phyloP scores from a whole-genome alignment of 2,888 invertebrate genomes.

The Piscicola geometra region DNA sequence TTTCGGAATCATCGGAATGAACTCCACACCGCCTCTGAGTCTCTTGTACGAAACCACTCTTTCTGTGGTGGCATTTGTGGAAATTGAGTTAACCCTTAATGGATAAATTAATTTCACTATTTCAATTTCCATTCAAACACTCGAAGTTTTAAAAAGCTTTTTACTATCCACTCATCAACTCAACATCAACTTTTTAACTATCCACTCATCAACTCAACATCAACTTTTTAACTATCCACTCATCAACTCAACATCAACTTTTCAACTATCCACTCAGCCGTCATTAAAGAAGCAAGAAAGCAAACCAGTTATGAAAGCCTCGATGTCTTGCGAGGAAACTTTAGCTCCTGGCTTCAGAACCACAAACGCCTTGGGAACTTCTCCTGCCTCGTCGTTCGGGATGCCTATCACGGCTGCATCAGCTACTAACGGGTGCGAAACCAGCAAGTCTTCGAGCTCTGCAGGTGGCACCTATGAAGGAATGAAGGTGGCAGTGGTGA shows the following conservation, averaged over 20 bases:
- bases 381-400: slow-evolving; percentile 32
- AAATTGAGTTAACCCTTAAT: background rate
- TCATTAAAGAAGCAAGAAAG: background rate
- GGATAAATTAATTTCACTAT: background rate
- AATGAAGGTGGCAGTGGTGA: no score
- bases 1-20: slow-evolving; percentile 35
- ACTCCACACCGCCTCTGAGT: slow-evolving; percentile 35
- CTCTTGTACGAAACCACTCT: slow-evolving; percentile 36
- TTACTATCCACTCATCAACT: background rate
- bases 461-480: slow-evolving; percentile 37
- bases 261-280: no score
- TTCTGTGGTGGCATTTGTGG: slow-evolving; percentile 33
- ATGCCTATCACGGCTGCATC: slow-evolving; percentile 37
- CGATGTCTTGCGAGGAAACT: slow-evolving; percentile 26
- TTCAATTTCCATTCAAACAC: background rate
- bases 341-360: slow-evolving; percentile 30
- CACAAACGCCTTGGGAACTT: slow-evolving; percentile 37
- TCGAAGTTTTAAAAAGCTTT: background rate
- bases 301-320: slow-evolving; percentile 27
- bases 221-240: no score
- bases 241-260: no score
- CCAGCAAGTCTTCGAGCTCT: slow-evolving; percentile 36
- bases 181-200: no score
- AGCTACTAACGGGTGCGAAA: slow-evolving; percentile 28
- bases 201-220: no score